Base-by-base conservation (phyloP, 2,113 vertebrate species). In the Lophura nycthemera region DNA sequence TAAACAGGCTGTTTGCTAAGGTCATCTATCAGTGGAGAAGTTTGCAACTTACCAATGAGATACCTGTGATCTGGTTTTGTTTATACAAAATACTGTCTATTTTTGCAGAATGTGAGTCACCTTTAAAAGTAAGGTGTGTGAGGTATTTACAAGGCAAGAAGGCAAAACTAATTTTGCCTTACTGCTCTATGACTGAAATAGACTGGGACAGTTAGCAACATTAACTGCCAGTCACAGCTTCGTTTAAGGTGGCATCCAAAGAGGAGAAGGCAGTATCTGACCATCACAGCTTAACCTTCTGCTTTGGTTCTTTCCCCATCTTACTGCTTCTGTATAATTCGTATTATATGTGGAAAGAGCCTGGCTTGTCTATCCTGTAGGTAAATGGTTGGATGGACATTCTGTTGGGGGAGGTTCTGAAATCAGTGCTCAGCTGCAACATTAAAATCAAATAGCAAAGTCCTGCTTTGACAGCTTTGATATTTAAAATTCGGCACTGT, bases 401-500 rank as follows among this genome's bases (percentile, higher is more conserved):
- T 87, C 89, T 93, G 22, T 21, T 25, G 45, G 57, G 15, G 17
- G 32, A n/a, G 54, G 61, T 93, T 86, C 77, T 69, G 52, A 80
- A 93, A 60, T 59, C 40, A 43, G 0, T 42, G 38, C 79, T 92
- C 75, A 76, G 50, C 60, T 92, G 27, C 48, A 64, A 25, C 20
- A 56, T 34, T 57, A 86, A 94, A 83, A 86, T 92, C 72, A 83
- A 60, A 52, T 54, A 84, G 40, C 13, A 74, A 48, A 61, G 80
- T 18, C 10, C 63, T 85, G 22, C 67, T 92, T 36, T 74, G 59
- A 40, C 14, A 72, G 22, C 60, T 48, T 90, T 93, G 81, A 71
- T 47, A 14, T 75, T 94, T 94, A 79, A 88, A 93, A 89, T 80
- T 94, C 52, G 90, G n/a, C 6, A n/a, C 42, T 81, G 7, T 76